Conservation (phyloP, 2,888 invertebrate species). For the Tortricodes alternella region DNA sequence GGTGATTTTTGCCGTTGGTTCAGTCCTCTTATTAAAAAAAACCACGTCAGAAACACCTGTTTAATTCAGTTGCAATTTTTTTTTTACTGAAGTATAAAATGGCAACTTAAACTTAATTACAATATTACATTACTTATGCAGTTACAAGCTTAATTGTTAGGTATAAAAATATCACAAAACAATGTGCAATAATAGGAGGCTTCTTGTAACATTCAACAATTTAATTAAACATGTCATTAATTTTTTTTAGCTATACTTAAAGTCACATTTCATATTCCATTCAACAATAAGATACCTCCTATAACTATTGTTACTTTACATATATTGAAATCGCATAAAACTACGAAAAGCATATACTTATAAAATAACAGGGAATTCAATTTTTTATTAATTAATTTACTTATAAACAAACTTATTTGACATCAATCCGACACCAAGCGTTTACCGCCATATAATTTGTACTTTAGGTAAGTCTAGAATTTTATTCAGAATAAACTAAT, state of each 20-base stretch:
- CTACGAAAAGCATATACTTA: not conserved
- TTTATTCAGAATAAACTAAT: conserved; percentile 31
- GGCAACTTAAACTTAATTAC: conserved; percentile 16
- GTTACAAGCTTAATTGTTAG: conserved; percentile 1
- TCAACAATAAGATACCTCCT: not conserved
- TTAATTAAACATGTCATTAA: not conserved
- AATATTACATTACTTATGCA: not conserved
- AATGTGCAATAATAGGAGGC: conserved; percentile 45
- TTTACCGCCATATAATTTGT: conserved; percentile 70
- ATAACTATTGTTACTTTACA: not conserved
- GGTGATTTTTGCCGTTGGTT: too few relatives aligned
- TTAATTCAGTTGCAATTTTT: conserved; percentile 49
- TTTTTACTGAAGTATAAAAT: conserved; percentile 34
- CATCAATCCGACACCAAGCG: not conserved
- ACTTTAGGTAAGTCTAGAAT: conserved; percentile 58
- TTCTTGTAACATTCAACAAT: conserved; percentile 7
- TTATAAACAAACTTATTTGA: not conserved
- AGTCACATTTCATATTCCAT: not conserved
- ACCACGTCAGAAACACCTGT: conserved; percentile 32
- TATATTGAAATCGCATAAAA: not conserved
- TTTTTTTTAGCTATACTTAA: not conserved
- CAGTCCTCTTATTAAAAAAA: not conserved
- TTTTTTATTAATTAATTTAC: not conserved
- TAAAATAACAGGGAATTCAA: not conserved
- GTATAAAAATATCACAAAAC: conserved; percentile 46